A percentile compares a stretch with the other conserved stretches of the same genome.
These are phyloP conservation scores for Copidosoma floridanum DNA, from an alignment of 1,140 invertebrate species.

Conservation along the genomic window DNA sequence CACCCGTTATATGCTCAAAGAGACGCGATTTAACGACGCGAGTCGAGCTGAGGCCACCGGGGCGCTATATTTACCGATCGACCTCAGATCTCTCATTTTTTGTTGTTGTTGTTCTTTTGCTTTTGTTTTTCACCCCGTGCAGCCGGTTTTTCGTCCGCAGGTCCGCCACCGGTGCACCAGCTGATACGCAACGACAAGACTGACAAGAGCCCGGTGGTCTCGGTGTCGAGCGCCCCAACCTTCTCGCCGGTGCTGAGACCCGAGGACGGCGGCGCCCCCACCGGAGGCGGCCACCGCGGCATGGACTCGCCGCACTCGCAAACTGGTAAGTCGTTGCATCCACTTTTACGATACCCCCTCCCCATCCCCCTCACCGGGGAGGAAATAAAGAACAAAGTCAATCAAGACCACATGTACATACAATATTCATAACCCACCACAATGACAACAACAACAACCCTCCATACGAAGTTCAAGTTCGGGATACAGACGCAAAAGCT, in stretches of 20 bases:
- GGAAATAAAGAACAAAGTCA: too few relatives aligned
- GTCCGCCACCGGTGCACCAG: conserved; percentile 55
- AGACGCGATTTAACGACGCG: not conserved
- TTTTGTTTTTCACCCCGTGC: not conserved
- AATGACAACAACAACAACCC: not conserved
- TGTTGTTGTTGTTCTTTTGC: not conserved
- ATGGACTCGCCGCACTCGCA: conserved; percentile 56
- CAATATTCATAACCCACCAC: not conserved
- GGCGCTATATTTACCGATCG: conserved; percentile 4
- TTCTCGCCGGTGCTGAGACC: conserved; percentile 55
- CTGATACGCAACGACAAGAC: conserved; percentile 57
- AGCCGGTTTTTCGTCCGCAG: conserved; percentile 30
- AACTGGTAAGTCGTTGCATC: conserved; percentile 50
- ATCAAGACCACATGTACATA: not conserved
- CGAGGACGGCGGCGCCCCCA: conserved; percentile 36
- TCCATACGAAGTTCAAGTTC: too few relatives aligned
- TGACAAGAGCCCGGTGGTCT: conserved; percentile 55
- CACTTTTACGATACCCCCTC: not conserved
- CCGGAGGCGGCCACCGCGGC: conserved; percentile 42
- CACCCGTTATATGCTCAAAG: too few relatives aligned
- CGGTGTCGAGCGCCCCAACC: conserved; percentile 53
- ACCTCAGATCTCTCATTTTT: not conserved
- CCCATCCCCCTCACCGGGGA: too few relatives aligned
- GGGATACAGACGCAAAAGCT: too few relatives aligned
- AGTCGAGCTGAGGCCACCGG: not conserved